Evolutionary conservation across 2,888 invertebrate species (phyloP).

Genomic region (Ophion obscuratus): DNA sequence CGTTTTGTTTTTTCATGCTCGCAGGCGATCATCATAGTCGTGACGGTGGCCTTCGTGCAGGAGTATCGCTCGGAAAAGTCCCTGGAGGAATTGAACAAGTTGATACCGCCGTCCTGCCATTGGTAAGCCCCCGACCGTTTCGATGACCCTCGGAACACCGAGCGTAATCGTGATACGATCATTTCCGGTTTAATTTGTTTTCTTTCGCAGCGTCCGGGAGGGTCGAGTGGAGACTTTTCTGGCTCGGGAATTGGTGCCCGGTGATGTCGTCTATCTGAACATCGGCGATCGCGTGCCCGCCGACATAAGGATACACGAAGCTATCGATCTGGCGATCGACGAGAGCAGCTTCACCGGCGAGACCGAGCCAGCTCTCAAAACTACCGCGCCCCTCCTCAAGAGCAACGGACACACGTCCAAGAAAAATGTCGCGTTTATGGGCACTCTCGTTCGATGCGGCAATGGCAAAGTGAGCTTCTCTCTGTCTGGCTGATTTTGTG

Average conservation of each 20-base stretch:
- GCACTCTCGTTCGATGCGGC: slow-evolving; percentile 97
- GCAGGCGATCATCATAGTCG: slow-evolving; percentile 91
- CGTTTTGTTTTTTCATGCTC: slow-evolving; percentile 45
- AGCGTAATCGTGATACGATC: not conserved
- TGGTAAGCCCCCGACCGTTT: slow-evolving; percentile 86
- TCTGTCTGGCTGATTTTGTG: not conserved
- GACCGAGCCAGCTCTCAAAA: slow-evolving; percentile 95
- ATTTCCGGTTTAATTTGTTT: not conserved
- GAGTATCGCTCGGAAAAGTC: slow-evolving; percentile 99
- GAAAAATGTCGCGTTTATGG: slow-evolving; percentile 98
- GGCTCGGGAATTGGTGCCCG: slow-evolving; percentile 98
- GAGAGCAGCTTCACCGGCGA: slow-evolving; percentile 99
- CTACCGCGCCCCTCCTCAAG: slow-evolving; percentile 88
- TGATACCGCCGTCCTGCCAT: slow-evolving; percentile 98
- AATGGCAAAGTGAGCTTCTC: slow-evolving; percentile 93
- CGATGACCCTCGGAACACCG: not conserved
- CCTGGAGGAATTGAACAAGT: slow-evolving; percentile 97
- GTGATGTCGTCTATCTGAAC: slow-evolving; percentile 96
- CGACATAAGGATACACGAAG: slow-evolving; percentile 96
- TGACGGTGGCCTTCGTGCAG: slow-evolving; percentile 99
- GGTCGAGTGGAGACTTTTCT: slow-evolving; percentile 95
- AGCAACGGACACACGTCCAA: slow-evolving; percentile 88
- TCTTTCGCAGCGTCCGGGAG: slow-evolving; percentile 90
- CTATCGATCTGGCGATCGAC: slow-evolving; percentile 96
- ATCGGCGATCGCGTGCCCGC: slow-evolving; percentile 99